phyloP scores from a whole-genome alignment of 2,888 invertebrate genomes.

The Drosophila differens region DNA sequence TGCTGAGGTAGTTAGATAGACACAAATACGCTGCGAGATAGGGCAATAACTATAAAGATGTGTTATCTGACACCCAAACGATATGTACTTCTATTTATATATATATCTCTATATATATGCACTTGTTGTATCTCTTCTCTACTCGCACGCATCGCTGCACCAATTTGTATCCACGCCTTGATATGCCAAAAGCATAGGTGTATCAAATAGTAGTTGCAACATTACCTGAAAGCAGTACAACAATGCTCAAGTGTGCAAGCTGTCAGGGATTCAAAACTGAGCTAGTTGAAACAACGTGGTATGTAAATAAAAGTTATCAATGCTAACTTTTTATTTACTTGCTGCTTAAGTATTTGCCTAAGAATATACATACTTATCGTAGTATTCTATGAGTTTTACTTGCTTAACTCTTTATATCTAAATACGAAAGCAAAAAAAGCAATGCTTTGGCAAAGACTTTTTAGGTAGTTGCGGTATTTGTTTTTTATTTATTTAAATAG shows the following conservation, averaged over 20 bases:
- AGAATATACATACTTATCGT: neutral
- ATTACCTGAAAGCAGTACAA: neutral
- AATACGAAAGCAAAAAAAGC: neutral
- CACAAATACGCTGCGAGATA: neutral
- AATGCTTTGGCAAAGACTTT: neutral
- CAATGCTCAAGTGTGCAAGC: neutral
- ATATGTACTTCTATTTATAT: neutral
- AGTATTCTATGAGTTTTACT: neutral
- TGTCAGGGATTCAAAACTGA: neutral
- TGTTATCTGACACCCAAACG: conserved; percentile 34
- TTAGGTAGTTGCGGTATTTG: neutral
- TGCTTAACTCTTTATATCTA: neutral
- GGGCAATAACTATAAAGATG: conserved; percentile 14
- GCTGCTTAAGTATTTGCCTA: neutral
- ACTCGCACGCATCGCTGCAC: conserved; percentile 2
- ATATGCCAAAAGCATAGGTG: neutral
- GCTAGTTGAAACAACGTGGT: neutral
- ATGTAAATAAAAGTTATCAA: neutral
- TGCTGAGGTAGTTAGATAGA: conserved; percentile 5
- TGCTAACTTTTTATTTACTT: neutral
- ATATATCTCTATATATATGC: neutral
- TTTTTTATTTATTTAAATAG: neutral
- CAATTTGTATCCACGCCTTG: conserved; percentile 2
- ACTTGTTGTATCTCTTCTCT: neutral
- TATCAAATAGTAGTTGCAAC: neutral